Percentiles rank a stretch among this genome's conserved stretches.
These are phyloP conservation scores for Eclectus roratus DNA, from an alignment of 2,113 vertebrate genomes.

Conservation along the genomic window DNA sequence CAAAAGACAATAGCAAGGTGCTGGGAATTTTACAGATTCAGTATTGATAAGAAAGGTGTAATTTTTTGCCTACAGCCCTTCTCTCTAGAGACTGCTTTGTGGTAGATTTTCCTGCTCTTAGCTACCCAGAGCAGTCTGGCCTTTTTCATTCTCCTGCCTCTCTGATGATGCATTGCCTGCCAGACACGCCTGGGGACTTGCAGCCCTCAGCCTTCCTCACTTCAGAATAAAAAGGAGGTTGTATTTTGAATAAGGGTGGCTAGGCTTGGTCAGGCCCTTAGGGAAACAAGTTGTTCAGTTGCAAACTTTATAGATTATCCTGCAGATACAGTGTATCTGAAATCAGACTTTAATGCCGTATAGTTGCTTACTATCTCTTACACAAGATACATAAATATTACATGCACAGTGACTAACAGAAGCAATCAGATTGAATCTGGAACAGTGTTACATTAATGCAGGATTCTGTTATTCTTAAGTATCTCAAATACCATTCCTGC, in stretches of 20 bases:
- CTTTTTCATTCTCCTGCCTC: not conserved
- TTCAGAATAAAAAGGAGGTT: not conserved
- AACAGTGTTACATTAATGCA: conserved; percentile 37
- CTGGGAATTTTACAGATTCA: not conserved
- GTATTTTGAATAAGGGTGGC: not conserved
- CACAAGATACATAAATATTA: conserved; percentile 40
- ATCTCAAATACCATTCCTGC: conserved; percentile 7
- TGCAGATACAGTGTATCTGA: not conserved
- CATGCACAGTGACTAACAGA: conserved; percentile 38
- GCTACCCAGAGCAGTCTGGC: not conserved
- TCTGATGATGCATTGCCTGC: not conserved
- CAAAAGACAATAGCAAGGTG: not conserved
- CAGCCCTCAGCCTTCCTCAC: not conserved
- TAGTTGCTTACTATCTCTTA: conserved; percentile 1
- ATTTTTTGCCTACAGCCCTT: not conserved
- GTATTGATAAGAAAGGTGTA: not conserved
- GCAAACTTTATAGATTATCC: conserved; percentile 2
- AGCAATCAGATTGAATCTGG: conserved; percentile 33
- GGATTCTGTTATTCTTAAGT: conserved; percentile 36
- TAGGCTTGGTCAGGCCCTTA: not conserved
- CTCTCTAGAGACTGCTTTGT: not conserved
- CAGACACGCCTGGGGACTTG: not conserved
- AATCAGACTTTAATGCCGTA: conserved; percentile 3
- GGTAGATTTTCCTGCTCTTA: not conserved
- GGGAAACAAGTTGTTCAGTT: not conserved